Evolutionary conservation across 2,113 vertebrate genomes (phyloP).

Genomic region (Helogale parvula): DNA sequence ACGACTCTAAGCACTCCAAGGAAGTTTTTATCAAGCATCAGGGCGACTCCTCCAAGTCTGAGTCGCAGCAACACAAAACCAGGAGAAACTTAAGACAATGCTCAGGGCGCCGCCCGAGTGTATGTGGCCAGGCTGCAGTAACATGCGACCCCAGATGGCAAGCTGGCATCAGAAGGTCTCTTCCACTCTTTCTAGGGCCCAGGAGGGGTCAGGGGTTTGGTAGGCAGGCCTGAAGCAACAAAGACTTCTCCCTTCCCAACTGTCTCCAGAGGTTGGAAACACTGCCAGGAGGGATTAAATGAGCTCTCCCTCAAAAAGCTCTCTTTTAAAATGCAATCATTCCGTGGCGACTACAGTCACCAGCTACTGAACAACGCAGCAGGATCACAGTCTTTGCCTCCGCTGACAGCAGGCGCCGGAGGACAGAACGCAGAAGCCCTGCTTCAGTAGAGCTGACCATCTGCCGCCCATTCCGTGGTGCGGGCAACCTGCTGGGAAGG

Average conservation of each 20-base stretch:
- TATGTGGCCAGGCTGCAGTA: not conserved
- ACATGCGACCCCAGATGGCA: fast-evolving
- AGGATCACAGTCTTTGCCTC: not conserved
- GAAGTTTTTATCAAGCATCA: not conserved
- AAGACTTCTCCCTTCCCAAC: not conserved
- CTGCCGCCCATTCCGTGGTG: fast-evolving
- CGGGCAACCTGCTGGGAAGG: not conserved
- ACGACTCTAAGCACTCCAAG: not conserved
- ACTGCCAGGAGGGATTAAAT: not conserved
- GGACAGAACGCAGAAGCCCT: not conserved
- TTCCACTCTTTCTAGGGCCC: not conserved
- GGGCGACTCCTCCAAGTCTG: not conserved
- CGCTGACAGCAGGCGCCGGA: not conserved
- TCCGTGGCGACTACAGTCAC: not conserved
- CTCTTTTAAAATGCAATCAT: not conserved
- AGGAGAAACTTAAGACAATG: not conserved
- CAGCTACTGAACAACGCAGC: not conserved
- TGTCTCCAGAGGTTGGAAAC: not conserved
- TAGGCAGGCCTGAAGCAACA: not conserved
- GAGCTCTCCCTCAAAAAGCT: not conserved
- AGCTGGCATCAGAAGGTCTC: not conserved
- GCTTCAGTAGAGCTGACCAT: not conserved
- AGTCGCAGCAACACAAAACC: not conserved
- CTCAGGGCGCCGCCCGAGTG: not conserved
- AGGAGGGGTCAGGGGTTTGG: not conserved